A percentile compares a stretch with the other conserved stretches of the same genome.
phyloP scores from a whole-genome alignment of 2,113 vertebrate species.

The Isurus oxyrinchus region DNA sequence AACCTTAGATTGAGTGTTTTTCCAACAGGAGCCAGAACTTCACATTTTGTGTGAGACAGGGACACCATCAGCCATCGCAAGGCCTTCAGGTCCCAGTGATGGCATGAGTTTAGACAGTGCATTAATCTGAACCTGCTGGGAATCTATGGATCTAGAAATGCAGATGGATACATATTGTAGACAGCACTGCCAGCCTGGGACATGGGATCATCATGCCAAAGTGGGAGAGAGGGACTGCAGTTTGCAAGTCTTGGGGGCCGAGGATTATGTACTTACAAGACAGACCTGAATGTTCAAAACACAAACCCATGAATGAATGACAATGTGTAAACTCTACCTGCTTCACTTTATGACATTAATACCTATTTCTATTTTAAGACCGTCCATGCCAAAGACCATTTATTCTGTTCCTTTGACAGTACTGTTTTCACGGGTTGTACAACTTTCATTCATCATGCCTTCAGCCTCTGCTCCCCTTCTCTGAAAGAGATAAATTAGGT shows the following conservation, averaged over 20 bases:
- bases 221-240: background rate
- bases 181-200: no score
- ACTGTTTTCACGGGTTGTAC: background rate
- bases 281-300: background rate
- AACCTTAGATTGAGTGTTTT: background rate
- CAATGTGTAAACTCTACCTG: background rate
- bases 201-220: background rate
- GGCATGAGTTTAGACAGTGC: no score
- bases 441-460: constrained; percentile 5
- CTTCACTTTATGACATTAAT: background rate
- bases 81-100: background rate
- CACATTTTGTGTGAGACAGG: background rate
- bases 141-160: background rate
- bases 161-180: background rate
- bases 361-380: background rate
- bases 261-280: background rate
- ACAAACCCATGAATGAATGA: background rate
- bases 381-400: background rate
- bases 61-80: background rate
- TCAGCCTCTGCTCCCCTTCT: constrained; percentile 4
- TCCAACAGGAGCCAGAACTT: background rate
- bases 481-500: constrained; percentile 4
- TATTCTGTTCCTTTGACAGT: constrained; percentile 14
- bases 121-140: background rate
- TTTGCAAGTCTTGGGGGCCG: background rate